Conservation (phyloP, 2,797 vertebrate genomes). For the Ctenopoma multispine region DNA sequence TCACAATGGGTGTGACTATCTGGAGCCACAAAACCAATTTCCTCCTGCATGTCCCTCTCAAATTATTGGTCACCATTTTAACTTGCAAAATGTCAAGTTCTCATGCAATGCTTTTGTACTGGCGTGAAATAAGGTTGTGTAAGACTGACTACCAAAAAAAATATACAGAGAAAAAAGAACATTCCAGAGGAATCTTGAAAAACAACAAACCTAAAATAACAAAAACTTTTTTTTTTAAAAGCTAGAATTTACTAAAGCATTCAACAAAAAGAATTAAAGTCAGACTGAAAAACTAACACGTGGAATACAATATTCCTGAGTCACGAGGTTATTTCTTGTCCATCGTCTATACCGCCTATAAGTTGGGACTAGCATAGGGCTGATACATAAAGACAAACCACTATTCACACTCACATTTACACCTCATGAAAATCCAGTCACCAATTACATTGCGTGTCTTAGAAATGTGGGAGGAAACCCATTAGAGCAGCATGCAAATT, state of each 20-base stretch:
- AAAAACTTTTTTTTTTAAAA: background rate
- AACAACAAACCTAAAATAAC: background rate
- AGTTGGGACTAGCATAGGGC: too few relatives aligned
- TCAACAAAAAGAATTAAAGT: background rate
- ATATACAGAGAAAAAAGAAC: background rate
- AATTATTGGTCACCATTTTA: slow-evolving; percentile 44
- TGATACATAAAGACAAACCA: too few relatives aligned
- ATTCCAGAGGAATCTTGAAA: background rate
- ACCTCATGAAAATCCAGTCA: too few relatives aligned
- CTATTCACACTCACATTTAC: too few relatives aligned
- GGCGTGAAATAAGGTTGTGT: slow-evolving; percentile 6
- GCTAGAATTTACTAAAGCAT: background rate
- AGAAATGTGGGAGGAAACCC: background rate
- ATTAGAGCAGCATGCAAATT: background rate
- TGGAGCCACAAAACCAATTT: slow-evolving; percentile 54
- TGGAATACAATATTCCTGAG: background rate
- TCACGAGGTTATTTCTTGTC: too few relatives aligned
- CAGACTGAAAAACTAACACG: background rate
- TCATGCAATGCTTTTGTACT: slow-evolving; percentile 10
- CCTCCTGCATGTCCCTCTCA: slow-evolving; percentile 43
- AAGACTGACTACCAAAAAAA: background rate
- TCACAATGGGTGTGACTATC: slow-evolving; percentile 52
- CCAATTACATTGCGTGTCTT: too few relatives aligned
- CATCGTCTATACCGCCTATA: too few relatives aligned
- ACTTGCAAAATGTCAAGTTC: slow-evolving; percentile 39